phyloP scores from a whole-genome alignment of 92 coral and sea anemone genomes.

The Phenganax marumi region DNA sequence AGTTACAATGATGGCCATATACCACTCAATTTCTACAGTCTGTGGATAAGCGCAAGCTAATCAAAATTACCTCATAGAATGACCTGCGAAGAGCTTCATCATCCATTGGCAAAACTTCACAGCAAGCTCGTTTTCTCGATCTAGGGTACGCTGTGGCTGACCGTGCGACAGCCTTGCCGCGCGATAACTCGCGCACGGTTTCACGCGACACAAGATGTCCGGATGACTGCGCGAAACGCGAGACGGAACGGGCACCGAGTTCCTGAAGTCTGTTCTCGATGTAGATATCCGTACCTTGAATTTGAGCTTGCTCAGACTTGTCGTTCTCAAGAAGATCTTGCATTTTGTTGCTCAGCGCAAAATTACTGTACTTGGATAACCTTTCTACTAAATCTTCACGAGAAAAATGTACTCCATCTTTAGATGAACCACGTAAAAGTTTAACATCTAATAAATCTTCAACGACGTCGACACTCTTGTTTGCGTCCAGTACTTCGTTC shows the following conservation, averaged over 20 bases:
- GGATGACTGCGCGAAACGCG: conserved; percentile 92
- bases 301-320: conserved; percentile 68
- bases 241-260: conserved; percentile 68
- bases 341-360: conserved; percentile 81
- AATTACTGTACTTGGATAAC: conserved; percentile 85
- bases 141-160: conserved; percentile 81
- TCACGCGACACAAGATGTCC: conserved; percentile 79
- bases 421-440: conserved; percentile 86
- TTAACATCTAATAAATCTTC: conserved; percentile 85
- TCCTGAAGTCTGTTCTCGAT: conserved; percentile 77
- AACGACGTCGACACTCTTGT: conserved; percentile 76
- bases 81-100: conserved; percentile 83
- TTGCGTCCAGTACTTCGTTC: conserved; percentile 74
- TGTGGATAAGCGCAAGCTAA: no score
- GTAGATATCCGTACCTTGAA: conserved; percentile 94
- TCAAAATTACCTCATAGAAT: conserved; percentile 71
- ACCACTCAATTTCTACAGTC: no score
- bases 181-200: conserved; percentile 77
- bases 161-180: conserved; percentile 90
- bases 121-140: conserved; percentile 62
- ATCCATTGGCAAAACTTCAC: conserved; percentile 46
- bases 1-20: no score
- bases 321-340: conserved; percentile 85
- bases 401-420: conserved; percentile 94
- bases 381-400: conserved; percentile 86